Conservation (phyloP, 2,888 invertebrate species). For the Neoitamus cyanurus region DNA sequence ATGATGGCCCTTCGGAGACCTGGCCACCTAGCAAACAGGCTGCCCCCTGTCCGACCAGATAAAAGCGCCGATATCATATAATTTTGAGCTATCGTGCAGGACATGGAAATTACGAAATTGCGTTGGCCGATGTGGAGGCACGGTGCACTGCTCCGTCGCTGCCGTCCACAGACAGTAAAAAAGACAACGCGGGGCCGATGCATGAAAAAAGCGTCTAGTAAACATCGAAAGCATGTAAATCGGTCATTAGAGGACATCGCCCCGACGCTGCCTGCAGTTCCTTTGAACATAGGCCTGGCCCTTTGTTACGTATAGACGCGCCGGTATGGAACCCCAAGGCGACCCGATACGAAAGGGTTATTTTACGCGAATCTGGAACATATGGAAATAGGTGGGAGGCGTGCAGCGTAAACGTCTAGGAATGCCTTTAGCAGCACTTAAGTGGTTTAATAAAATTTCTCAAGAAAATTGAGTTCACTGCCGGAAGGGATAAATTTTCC, state of each 20-base stretch:
- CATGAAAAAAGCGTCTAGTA: neutral
- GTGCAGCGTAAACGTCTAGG: neutral
- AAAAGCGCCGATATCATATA: slow-evolving; percentile 8
- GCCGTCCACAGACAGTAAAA: slow-evolving; percentile 16
- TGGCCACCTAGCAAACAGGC: neutral
- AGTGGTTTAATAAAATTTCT: neutral
- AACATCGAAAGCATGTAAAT: slow-evolving; percentile 21
- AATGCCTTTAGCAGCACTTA: slow-evolving; percentile 11
- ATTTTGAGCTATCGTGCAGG: slow-evolving; percentile 19
- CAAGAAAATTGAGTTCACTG: neutral
- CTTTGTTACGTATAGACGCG: neutral
- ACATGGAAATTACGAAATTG: slow-evolving; percentile 26
- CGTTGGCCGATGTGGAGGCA: neutral
- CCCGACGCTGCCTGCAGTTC: slow-evolving; percentile 27
- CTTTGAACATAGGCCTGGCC: neutral
- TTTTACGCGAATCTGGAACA: slow-evolving; percentile 8
- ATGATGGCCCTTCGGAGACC: neutral
- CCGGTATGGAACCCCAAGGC: neutral
- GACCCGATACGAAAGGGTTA: neutral
- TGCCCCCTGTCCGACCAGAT: neutral
- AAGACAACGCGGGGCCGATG: neutral
- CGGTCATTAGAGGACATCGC: slow-evolving; percentile 48
- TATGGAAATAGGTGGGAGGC: neutral
- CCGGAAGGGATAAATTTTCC: slow-evolving; percentile 24
- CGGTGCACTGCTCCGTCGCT: neutral